Conservation (phyloP, 2,888 invertebrate genomes). For the Chaetoderma sp. region DNA sequence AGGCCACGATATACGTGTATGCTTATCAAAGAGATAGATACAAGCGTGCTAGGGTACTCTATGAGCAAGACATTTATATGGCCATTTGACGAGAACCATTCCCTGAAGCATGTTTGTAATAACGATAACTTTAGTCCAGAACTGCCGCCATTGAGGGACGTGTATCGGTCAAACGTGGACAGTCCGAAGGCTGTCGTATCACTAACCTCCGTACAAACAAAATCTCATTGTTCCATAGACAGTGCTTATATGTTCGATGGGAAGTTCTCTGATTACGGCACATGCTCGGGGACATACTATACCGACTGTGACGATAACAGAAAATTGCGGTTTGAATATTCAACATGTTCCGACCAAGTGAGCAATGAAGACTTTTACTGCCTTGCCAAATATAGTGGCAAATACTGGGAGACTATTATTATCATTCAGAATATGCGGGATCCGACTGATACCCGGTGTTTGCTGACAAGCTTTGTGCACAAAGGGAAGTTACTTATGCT, state of each 20-base stretch:
- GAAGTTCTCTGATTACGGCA: constrained; percentile 36
- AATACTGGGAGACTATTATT: constrained; percentile 52
- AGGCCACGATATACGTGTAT: constrained; percentile 56
- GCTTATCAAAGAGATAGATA: constrained; percentile 40
- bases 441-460: constrained; percentile 42
- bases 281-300: constrained; percentile 48
- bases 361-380: constrained; percentile 41
- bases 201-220: constrained; percentile 16
- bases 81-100: constrained; percentile 40
- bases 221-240: constrained; percentile 43
- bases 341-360: constrained; percentile 30
- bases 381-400: constrained; percentile 46
- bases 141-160: constrained; percentile 45
- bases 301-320: constrained; percentile 47
- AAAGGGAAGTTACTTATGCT: constrained; percentile 40
- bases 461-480: constrained; percentile 46
- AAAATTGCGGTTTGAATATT: constrained; percentile 43
- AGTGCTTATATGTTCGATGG: constrained; percentile 40
- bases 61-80: constrained; percentile 49
- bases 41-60: constrained; percentile 44
- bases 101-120: constrained; percentile 39
- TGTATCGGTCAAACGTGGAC: constrained; percentile 41
- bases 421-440: constrained; percentile 47
- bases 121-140: constrained; percentile 45
- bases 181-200: constrained; percentile 47